Evolutionary conservation across 2,113 vertebrate genomes (phyloP).

Genomic region (Choloepus hoffmanni): DNA sequence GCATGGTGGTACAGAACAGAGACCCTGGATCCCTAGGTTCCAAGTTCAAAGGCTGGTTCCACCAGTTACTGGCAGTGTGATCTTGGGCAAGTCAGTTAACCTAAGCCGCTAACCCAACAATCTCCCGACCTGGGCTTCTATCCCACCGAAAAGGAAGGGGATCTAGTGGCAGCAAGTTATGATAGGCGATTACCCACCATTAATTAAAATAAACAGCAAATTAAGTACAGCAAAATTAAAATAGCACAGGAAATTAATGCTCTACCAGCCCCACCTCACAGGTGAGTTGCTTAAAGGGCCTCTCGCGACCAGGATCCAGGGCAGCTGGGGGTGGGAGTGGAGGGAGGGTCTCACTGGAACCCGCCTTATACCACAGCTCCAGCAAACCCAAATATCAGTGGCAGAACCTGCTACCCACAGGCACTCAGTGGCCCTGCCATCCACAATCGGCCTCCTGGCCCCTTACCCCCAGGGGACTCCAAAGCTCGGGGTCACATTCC

Average conservation of each 20-base stretch:
- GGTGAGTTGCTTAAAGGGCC: slow-evolving; percentile 87
- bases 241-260: slow-evolving; percentile 92
- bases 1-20: not conserved
- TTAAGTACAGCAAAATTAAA: slow-evolving; percentile 92
- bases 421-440: not conserved
- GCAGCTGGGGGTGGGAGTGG: slow-evolving; percentile 30
- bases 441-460: not conserved
- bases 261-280: slow-evolving; percentile 88
- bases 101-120: slow-evolving; percentile 3
- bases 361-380: not conserved
- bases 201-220: slow-evolving; percentile 92
- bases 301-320: slow-evolving; percentile 81
- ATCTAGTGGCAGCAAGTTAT: slow-evolving; percentile 83
- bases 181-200: slow-evolving; percentile 85
- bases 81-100: not conserved
- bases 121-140: slow-evolving; percentile 41
- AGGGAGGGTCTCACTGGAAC: slow-evolving; percentile 13
- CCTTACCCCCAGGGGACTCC: not conserved
- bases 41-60: slow-evolving; percentile 26
- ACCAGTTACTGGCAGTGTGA: not conserved
- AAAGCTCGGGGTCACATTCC: not conserved
- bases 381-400: not conserved
- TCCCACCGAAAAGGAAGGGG: slow-evolving; percentile 64
- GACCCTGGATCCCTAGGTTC: not conserved
- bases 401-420: not conserved